Evolutionary conservation across 2,113 vertebrate genomes (phyloP).

Genomic region (rabbit (Oryctolagus cuniculus)): mOryCun1.1 NC_091445.1:14881501-14882000

Average conservation of each 20-base stretch:
- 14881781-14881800: background rate
- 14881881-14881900: background rate
- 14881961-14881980: background rate
- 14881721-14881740: background rate
- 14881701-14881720: background rate
- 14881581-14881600: too few relatives aligned
- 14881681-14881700: background rate
- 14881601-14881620: background rate
- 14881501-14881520: too few relatives aligned
- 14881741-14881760: background rate
- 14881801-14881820: background rate
- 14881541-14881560: too few relatives aligned
- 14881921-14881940: background rate
- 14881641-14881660: background rate
- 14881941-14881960: conserved; percentile 10
- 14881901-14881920: background rate
- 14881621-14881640: background rate
- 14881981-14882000: background rate
- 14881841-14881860: background rate
- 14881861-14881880: background rate
- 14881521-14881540: too few relatives aligned
- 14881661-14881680: background rate
- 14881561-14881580: too few relatives aligned
- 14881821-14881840: background rate
- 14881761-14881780: background rate